These are phyloP conservation scores for Drosophila longiperda DNA, from an alignment of 2,888 invertebrate species.

Conservation along the genomic window DNA sequence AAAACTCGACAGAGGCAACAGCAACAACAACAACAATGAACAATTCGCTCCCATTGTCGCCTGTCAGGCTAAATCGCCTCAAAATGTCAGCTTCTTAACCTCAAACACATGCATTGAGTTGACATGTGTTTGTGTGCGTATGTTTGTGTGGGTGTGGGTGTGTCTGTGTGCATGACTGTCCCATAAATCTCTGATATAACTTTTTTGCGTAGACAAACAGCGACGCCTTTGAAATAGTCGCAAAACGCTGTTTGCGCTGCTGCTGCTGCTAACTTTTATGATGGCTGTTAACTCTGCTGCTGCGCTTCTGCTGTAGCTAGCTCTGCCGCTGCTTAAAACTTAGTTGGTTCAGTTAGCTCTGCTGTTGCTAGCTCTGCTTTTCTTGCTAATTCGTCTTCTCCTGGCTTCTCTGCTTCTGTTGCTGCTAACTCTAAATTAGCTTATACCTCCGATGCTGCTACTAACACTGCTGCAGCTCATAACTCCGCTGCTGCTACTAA, in stretches of 20 bases:
- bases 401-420: neutral
- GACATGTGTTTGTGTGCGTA: conserved; percentile 3
- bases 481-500: neutral
- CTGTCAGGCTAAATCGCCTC: conserved; percentile 51
- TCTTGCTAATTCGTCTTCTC: neutral
- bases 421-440: neutral
- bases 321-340: neutral
- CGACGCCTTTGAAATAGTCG: conserved; percentile 47
- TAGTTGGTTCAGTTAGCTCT: neutral
- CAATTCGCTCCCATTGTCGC: conserved; percentile 45
- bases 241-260: conserved; percentile 24
- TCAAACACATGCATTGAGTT: conserved; percentile 34
- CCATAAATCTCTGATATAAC: conserved; percentile 65
- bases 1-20: conserved; percentile 30
- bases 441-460: neutral
- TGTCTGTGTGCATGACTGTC: conserved; percentile 21
- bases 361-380: neutral
- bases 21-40: conserved; percentile 1
- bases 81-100: conserved; percentile 71
- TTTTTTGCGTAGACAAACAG: conserved; percentile 59
- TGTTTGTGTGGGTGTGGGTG: conserved; percentile 8
- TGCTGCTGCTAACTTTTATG: conserved; percentile 32
- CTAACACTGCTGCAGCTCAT: neutral
- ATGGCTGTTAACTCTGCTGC: conserved; percentile 6
- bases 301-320: neutral